A percentile compares a stretch with the other conserved stretches of the same genome.
Conservation (phyloP, 1,140 invertebrate genomes). For the Carposina sasakii region DNA sequence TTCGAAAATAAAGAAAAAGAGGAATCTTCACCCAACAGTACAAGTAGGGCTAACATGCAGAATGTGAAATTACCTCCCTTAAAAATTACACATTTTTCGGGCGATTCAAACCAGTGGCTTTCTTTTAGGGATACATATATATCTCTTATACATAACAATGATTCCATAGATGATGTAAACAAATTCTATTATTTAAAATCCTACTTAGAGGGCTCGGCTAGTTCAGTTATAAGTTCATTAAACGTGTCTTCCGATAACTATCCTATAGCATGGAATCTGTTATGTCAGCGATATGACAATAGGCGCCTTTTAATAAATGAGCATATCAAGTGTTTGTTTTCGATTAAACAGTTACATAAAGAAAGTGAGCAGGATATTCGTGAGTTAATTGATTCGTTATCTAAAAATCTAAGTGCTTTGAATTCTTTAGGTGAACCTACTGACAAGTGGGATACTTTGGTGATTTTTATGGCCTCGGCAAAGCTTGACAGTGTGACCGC, state of each 20-base stretch:
- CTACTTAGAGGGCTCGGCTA: too few relatives aligned
- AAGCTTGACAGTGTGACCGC: background rate
- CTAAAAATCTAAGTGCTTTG: too few relatives aligned
- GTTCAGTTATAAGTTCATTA: too few relatives aligned
- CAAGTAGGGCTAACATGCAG: too few relatives aligned
- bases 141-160: too few relatives aligned
- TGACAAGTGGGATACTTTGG: background rate
- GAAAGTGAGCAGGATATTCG: background rate
- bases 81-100: too few relatives aligned
- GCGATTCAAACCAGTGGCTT: too few relatives aligned
- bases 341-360: background rate
- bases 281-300: background rate
- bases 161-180: too few relatives aligned
- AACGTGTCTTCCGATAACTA: background rate
- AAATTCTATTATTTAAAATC: too few relatives aligned
- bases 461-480: background rate
- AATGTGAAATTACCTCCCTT: too few relatives aligned
- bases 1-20: slow-evolving; percentile 3
- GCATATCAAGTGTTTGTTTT: background rate
- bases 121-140: too few relatives aligned
- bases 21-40: slow-evolving; percentile 9
- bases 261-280: background rate
- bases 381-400: background rate
- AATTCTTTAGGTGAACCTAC: background rate
- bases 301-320: background rate